Conservation (phyloP, 2,797 vertebrate genomes). For the Alcedo atthis region DNA sequence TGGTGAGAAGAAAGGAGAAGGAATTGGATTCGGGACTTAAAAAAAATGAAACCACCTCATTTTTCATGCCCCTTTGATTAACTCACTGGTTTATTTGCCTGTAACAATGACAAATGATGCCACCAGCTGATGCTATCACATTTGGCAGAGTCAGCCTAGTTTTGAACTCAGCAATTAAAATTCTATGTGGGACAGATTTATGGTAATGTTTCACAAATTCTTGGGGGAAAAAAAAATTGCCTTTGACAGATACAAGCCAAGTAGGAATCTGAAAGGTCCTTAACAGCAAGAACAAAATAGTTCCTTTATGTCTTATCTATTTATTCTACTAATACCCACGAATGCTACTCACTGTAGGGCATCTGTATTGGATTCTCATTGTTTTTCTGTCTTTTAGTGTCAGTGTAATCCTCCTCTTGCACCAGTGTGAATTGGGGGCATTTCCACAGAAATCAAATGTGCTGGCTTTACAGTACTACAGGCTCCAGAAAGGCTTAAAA, state of each 20-base stretch:
- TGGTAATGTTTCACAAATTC: slow-evolving; percentile 16
- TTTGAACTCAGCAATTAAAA: slow-evolving; percentile 35
- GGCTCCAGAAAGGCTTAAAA: background rate
- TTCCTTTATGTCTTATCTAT: background rate
- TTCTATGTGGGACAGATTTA: slow-evolving; percentile 27
- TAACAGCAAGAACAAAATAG: background rate
- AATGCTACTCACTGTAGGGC: background rate
- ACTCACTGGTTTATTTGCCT: slow-evolving; percentile 51
- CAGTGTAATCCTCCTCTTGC: background rate
- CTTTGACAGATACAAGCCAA: slow-evolving; percentile 20
- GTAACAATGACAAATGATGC: slow-evolving; percentile 61
- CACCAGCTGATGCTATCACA: slow-evolving; percentile 62
- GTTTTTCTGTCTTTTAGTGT: background rate
- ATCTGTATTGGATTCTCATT: background rate
- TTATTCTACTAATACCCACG: background rate
- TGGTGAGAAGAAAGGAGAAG: background rate
- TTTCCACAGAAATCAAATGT: background rate
- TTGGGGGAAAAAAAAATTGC: background rate
- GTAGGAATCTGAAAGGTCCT: background rate
- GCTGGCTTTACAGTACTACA: background rate
- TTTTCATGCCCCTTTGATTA: slow-evolving; percentile 68
- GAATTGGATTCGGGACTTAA: background rate
- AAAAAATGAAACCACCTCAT: slow-evolving; percentile 29
- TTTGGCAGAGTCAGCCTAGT: slow-evolving; percentile 49
- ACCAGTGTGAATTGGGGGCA: background rate